A percentile compares a stretch with the other conserved stretches of the same genome.
Conservation (phyloP, 2,888 invertebrate species). For the Penaeus monodon region DNA sequence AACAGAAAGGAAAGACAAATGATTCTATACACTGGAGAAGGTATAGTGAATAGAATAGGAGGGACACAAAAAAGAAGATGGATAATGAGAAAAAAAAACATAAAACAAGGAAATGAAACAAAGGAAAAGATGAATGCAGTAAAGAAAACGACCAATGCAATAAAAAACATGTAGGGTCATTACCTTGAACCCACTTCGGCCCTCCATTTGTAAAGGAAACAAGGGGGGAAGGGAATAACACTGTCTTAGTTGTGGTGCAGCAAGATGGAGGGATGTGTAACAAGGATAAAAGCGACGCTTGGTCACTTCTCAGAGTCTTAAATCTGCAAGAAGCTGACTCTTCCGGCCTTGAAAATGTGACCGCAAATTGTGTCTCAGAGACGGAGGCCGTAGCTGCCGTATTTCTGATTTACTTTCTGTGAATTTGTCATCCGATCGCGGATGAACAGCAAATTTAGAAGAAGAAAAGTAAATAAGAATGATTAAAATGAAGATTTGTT, state of each 20-base stretch:
- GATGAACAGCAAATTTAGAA: too few relatives aligned
- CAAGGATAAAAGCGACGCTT: background rate
- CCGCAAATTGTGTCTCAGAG: too few relatives aligned
- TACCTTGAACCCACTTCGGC: constrained; percentile 62
- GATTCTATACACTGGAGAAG: background rate
- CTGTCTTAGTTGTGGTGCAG: constrained; percentile 47
- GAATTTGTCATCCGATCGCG: too few relatives aligned
- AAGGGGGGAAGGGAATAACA: constrained; percentile 22
- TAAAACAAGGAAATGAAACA: background rate
- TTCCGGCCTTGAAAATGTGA: too few relatives aligned
- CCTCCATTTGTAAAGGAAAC: constrained; percentile 35
- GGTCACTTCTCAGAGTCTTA: too few relatives aligned
- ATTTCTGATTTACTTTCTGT: too few relatives aligned
- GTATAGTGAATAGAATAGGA: background rate
- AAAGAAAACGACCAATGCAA: background rate
- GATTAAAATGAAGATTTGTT: too few relatives aligned
- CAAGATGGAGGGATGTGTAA: background rate
- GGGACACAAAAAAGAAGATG: constrained; percentile 5
- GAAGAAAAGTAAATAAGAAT: too few relatives aligned
- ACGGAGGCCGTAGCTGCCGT: too few relatives aligned
- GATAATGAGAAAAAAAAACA: background rate
- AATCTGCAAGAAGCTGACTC: too few relatives aligned
- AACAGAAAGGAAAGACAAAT: background rate
- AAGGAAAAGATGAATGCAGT: constrained; percentile 5
- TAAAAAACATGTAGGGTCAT: constrained; percentile 1